Evolutionary conservation across 2,888 invertebrate species (phyloP), one percentile per base, ranked within the genome.

Genomic region (Trimorus sp.): DNA sequence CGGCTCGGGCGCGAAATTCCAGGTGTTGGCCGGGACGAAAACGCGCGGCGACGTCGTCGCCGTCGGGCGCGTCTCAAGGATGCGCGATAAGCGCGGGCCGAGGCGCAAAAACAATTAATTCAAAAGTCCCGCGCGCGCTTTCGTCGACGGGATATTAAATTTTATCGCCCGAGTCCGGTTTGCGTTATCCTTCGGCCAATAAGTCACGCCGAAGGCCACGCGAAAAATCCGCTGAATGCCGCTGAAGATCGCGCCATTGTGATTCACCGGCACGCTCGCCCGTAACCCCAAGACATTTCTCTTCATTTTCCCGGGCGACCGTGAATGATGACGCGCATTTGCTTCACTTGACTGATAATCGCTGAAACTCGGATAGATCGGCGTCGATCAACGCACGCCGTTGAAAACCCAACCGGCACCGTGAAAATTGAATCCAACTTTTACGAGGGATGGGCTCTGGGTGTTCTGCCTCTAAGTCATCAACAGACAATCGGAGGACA

Each of bases 261-360:
- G 76, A 81, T 81, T 63, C 40, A 70, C 69, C 58, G 56, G 37
- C 45, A 66, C 38, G 65, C 71, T 75, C 69, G 56, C 16, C 62
- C 71, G 60, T 81, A 76, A 76, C 76, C 71, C 65, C 62, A 71
- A 71, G 76, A 81, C 62, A 66, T 80, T 75, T 71, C 71, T 66
- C 75, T 71, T 75, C 66, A 76, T 80, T 80, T 80, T 71, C 66
- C 70, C 60, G 54, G 49, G 69, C 60, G 80, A 68, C 76, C 80
- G 62, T 80, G 76, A 80, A 80, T 66, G 76, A 80, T 80, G 71
- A 71, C 76, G 80, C 66, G 58, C 65, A 80, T 80, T 80, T 66
- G 80, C 71, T 80, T 80, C 80, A 71, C 63, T 68, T 56, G 71
- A 45, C 75, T 71, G 80, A 80, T 75, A 80, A 80, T 80, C 71